These are phyloP conservation scores for Psittacula echo DNA, from an alignment of 2,797 vertebrate genomes.

Conservation along the genomic window DNA sequence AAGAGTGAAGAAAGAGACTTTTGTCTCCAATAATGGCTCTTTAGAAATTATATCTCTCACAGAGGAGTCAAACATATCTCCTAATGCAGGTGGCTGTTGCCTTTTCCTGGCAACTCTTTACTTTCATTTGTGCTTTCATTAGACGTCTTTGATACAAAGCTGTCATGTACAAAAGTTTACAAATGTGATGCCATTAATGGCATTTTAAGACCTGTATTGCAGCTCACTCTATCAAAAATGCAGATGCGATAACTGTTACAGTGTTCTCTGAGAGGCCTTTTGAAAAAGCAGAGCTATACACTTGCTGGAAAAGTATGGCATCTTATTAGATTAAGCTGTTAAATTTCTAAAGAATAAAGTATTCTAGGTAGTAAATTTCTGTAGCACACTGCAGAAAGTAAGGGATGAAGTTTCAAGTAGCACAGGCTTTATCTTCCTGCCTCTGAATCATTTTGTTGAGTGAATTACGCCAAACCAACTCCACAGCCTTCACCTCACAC, in stretches of 20 bases:
- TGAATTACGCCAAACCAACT: constrained; percentile 15
- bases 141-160: not conserved
- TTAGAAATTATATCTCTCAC: not conserved
- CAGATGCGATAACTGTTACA: not conserved
- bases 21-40: not conserved
- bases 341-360: not conserved
- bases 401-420: not conserved
- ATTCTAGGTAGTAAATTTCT: not conserved
- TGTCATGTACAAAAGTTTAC: not conserved
- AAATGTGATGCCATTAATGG: not conserved
- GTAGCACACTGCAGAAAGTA: not conserved
- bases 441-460: not conserved
- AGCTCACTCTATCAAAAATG: constrained; percentile 43
- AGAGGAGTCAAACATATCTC: not conserved
- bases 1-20: not conserved
- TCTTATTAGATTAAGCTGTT: not conserved
- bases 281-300: not conserved
- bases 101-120: not conserved
- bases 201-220: constrained; percentile 26
- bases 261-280: not conserved
- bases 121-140: constrained; percentile 7
- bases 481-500: not conserved
- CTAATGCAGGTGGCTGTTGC: not conserved
- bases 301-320: not conserved
- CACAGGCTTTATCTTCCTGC: not conserved